Evolutionary conservation across 1,140 invertebrate species (phyloP).

Genomic region (Pseudomyrmex concolor): DNA sequence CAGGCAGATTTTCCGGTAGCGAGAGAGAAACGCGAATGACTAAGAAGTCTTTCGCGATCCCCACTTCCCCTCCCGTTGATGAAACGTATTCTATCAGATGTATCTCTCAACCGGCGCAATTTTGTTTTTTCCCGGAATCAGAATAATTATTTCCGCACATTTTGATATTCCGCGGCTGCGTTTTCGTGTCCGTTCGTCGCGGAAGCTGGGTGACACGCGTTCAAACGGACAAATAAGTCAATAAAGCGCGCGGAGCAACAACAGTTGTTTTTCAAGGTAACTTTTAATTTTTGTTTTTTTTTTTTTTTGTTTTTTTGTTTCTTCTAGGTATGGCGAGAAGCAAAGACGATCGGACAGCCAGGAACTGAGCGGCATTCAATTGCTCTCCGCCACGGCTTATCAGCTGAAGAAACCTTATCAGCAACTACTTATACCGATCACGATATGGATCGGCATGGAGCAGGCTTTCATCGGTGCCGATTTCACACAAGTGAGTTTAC

Average conservation of each 20-base stretch:
- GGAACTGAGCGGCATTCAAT: conserved; percentile 91
- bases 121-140: conserved; percentile 36
- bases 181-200: not conserved
- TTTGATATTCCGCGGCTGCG: not conserved
- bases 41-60: not conserved
- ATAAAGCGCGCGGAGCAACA: not conserved
- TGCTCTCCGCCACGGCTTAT: conserved; percentile 95
- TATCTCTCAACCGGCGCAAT: conserved; percentile 1
- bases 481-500: conserved; percentile 92
- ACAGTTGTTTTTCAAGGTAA: conserved; percentile 17
- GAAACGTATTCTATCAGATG: conserved; percentile 34
- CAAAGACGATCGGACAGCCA: conserved; percentile 89
- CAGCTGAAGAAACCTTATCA: conserved; percentile 96
- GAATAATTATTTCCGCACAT: not conserved
- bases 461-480: conserved; percentile 98
- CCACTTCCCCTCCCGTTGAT: conserved; percentile 3
- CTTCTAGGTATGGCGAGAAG: conserved; percentile 91
- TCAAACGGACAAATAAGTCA: not conserved
- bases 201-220: not conserved
- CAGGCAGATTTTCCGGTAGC: conserved; percentile 11
- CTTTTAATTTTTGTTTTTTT: conserved; percentile 54
- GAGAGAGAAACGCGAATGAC: conserved; percentile 32
- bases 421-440: conserved; percentile 96
- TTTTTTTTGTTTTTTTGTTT: conserved; percentile 66
- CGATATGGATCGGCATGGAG: conserved; percentile 98